phyloP scores from a whole-genome alignment of 2,113 vertebrate genomes.

The Lethenteron camtschaticum region DNA sequence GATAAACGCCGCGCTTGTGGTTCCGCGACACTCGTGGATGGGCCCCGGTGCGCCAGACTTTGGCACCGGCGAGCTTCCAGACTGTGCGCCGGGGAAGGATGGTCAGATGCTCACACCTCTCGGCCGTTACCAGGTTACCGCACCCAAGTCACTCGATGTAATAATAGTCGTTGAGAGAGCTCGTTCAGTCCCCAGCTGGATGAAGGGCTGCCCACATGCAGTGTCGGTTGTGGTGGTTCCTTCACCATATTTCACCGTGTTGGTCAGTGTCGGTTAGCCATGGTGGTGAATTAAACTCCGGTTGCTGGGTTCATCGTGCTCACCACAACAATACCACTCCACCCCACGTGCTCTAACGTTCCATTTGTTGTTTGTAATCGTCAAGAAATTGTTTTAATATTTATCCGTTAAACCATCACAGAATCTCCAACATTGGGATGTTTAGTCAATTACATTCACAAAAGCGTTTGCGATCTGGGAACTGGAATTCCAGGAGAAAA shows the following conservation, averaged over 20 bases:
- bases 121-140: conserved; percentile 24
- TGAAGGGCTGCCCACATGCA: background rate
- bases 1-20: conserved; percentile 58
- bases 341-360: too few species aligned
- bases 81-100: conserved; percentile 39
- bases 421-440: too few species aligned
- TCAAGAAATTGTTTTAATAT: too few species aligned
- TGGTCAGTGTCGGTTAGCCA: background rate
- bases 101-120: conserved; percentile 58
- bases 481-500: too few species aligned
- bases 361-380: too few species aligned
- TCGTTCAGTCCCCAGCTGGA: background rate
- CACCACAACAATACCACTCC: too few species aligned
- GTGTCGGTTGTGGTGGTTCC: background rate
- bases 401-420: too few species aligned
- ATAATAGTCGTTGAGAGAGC: background rate
- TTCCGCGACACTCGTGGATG: conserved; percentile 39
- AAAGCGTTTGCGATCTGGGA: too few species aligned
- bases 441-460: too few species aligned
- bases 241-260: background rate
- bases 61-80: conserved; percentile 32
- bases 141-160: background rate
- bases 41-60: conserved; percentile 28
- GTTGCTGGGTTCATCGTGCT: background rate
- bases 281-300: background rate